These are phyloP conservation scores for Eurypyga helias DNA, from an alignment of 2,113 vertebrate genomes.

Conservation along the genomic window DNA sequence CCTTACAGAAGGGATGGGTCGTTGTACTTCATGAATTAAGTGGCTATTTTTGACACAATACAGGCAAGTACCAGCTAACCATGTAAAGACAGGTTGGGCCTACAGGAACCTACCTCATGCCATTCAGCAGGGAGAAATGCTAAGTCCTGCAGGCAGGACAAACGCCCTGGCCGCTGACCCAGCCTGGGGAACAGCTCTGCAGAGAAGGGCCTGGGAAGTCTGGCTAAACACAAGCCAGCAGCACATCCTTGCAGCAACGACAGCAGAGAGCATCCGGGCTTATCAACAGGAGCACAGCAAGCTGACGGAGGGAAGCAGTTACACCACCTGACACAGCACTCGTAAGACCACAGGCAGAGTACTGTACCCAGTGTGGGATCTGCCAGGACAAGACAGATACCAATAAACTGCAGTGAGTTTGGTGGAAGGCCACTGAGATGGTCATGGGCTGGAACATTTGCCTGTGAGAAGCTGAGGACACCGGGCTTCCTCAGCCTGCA, in stretches of 20 bases:
- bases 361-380: not conserved
- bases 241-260: not conserved
- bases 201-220: not conserved
- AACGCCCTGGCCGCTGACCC: not conserved
- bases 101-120: not conserved
- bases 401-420: not conserved
- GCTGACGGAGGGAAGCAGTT: not conserved
- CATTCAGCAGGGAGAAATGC: not conserved
- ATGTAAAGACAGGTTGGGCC: rapidly evolving
- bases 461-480: not conserved
- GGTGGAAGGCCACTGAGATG: not conserved
- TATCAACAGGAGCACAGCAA: not conserved
- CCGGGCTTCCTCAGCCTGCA: not conserved
- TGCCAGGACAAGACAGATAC: not conserved
- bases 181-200: not conserved
- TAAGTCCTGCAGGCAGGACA: not conserved
- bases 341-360: not conserved
- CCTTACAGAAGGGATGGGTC: not conserved
- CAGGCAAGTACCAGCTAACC: not conserved
- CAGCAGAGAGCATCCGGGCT: not conserved
- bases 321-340: not conserved
- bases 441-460: not conserved
- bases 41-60: not conserved
- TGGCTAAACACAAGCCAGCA: not conserved
- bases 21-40: not conserved